Conservation (phyloP, 2,797 vertebrate genomes). For the Sardinella longiceps region DNA sequence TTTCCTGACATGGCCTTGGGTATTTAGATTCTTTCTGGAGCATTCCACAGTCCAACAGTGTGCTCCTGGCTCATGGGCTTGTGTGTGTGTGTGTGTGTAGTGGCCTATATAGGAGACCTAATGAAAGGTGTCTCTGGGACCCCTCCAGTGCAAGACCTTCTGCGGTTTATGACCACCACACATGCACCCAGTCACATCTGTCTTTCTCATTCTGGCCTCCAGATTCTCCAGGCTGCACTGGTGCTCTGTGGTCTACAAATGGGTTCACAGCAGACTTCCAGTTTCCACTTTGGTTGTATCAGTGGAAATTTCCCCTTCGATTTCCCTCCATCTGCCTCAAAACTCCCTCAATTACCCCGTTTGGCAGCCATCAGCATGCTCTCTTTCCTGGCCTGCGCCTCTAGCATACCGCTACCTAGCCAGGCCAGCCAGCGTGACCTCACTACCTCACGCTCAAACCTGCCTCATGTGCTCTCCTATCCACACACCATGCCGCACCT, state of each 20-base stretch:
- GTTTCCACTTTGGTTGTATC: conserved; percentile 16
- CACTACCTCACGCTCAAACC: background rate
- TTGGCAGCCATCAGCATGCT: background rate
- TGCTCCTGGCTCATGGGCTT: background rate
- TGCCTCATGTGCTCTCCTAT: background rate
- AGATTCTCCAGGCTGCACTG: background rate
- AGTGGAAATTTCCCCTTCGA: background rate
- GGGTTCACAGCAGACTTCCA: conserved; percentile 3
- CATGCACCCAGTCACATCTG: background rate
- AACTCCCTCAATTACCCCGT: conserved; percentile 7
- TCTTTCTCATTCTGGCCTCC: background rate
- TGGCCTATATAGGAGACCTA: background rate
- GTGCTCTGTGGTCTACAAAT: background rate
- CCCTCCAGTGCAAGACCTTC: background rate
- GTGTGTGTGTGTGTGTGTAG: background rate
- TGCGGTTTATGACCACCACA: no score
- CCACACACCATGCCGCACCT: no score
- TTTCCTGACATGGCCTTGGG: background rate
- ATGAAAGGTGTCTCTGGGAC: background rate
- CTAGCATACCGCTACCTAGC: background rate
- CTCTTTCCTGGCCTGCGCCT: background rate
- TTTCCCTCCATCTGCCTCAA: conserved; percentile 23
- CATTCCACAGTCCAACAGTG: background rate
- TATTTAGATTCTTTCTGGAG: no score
- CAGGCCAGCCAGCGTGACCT: background rate